Base-by-base conservation (phyloP, 1,140 invertebrate genomes). In the Drosophila sechellia region DNA sequence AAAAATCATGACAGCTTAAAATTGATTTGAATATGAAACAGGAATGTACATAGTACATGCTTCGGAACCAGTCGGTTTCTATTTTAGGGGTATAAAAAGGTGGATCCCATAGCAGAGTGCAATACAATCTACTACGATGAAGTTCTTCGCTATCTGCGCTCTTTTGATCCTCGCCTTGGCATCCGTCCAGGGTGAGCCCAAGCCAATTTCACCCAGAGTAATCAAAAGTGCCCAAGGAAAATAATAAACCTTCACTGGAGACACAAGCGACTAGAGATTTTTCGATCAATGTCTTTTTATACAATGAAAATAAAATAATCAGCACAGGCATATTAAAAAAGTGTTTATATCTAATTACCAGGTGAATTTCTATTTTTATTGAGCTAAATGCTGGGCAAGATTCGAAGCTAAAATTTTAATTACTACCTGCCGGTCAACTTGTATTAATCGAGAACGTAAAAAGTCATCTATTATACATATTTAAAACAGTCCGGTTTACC, bases 71-170 rank as follows among this genome's bases (percentile, higher is more conserved):
- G 13, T 27, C 13, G 6, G 22, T 13, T 8, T n/a, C 22, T 25
- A 31, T 5, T n/a, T n/a, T 48, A 5, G 3, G 46, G 10, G 27
- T 56, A 56, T 56, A 56, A 43, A 56, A 8, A 17, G 10, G 25
- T 5, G n/a, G n/a, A 17, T 6, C n/a, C 13, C 5, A 25, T 11
- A 13, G 17, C 40, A 45, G 27, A 45, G 12, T 22, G 25, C 39
- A 56, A n/a, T 12, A 12, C 15, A 20, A 34, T 3, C 4, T 27
- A 12, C n/a, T 2, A 57, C 25, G 8, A 57, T 57, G 27, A 57
- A 45, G 55, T 11, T 57, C 54, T 31, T 45, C 12, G 55, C 55
- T 34, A 6, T 43, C 25, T 50, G 48, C 25, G 48, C 48, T 12
- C 31, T 57, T 6, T 10, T 57, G 22, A 13, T 43, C 5, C 25